Evolutionary conservation across 1,140 invertebrate genomes (phyloP), one percentile per base, ranked within the genome.

Genomic region (Bombus pascuorum): DNA sequence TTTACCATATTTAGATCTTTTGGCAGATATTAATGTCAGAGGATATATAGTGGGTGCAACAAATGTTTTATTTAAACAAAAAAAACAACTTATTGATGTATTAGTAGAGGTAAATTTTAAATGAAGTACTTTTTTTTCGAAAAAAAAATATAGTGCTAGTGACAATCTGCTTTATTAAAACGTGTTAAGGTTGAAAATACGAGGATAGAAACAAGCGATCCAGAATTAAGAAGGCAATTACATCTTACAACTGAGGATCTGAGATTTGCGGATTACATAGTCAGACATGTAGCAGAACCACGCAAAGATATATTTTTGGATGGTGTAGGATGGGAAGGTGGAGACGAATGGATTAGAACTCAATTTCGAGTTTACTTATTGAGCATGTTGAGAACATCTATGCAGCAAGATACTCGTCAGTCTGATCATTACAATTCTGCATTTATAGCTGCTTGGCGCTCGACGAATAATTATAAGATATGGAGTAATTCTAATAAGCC

Each of bases 11-110:
- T 97, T 99, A 95, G 99, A 99, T 95, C 95, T 99, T 70, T 94
- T 99, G 44, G 97, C 97, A 81, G 98, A 99, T 94, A 96, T 97
- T 4, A 98, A 98, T 92, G 97, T 99, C 13, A 96, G 98, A 87
- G 98, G 98, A 73, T 99, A 99, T 95, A 95, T 99, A 62, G 98
- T 99, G 86, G 99, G 99, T 74, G 99, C 99, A 15, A 99, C 99
- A 62, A 99, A 99, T 96, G 97, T 99, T 32, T 95, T 99, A 13
- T 99, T 99, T 93, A 98, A 99, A 94, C 99, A 99, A 92, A 99
- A 99, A 92, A 97, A 97, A 84, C 98, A 99, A 92, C 94, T 99
- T 10, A 98, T 98, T 91, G 99, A 99, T 96, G 97, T 98, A 53
- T 95, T 99, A 76, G 96, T 99, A 22, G 99, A 99, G 95, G 97